Evolutionary conservation across 92 coral and sea anemone species (phyloP), one percentile per base, ranked within the genome.

Genomic region (Zoanthus sociatus): DNA sequence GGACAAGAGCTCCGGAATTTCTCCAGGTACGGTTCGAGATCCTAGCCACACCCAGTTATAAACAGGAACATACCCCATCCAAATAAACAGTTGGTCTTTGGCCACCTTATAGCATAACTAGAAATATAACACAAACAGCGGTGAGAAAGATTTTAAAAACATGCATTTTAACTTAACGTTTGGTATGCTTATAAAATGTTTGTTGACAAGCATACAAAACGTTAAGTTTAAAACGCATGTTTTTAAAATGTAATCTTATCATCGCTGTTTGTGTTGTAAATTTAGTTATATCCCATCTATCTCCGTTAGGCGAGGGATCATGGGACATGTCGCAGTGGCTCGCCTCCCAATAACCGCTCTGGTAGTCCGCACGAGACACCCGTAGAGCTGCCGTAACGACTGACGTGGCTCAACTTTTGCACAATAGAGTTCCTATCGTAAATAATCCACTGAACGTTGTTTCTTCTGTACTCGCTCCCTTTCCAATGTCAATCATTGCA

Each of bases 21-120:
- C 93, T 73, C 90, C 95, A 77, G 93, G 95, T 9, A 91, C 90
- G 51, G 93, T 93, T 48, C 78, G 87, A 12, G 92, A 90, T 55
- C 86, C 92, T 42, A 93, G 87, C 95, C 89, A 90, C 58, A 55
- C 89, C 26, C 60, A 87, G 84, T 58, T 83, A 87, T 30, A 20
- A 50, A 78, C 56, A 74, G 70, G 87, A 50, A 46, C 67, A 85
- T 53, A 20, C 70, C 45, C 94, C 92, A 26, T 26, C 26, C 26
- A 26, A 26, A 26, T 26, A 26, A 26, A 26, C 26, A 0, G 0
- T 26, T 26, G 26, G 26, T 26, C 26, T 26, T 26, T 26, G 26
- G 26, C 26, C 26, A 26, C 26, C 26, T 26, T 26, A 26, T 26
- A 26, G 26, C 26, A 26, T 26, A 26, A 26, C 26, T 26, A 26